Conservation (phyloP, 1,140 invertebrate species). For the Centruroides sculpturatus region DNA sequence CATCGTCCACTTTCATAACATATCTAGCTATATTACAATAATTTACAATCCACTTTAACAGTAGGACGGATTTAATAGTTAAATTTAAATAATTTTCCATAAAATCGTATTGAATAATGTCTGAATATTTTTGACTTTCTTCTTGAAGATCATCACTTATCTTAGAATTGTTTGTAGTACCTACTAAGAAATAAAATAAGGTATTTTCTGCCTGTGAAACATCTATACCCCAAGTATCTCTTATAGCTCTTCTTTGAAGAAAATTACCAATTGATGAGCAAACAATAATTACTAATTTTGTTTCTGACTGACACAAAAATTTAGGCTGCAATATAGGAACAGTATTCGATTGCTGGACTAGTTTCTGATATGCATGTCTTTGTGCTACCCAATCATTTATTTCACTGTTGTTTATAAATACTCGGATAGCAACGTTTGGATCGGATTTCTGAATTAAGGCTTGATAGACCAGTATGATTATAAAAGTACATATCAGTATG, state of each 20-base stretch:
- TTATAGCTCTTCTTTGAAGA: constrained; percentile 53
- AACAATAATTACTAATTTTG: constrained; percentile 27
- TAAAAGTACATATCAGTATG: too few relatives aligned
- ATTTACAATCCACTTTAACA: constrained; percentile 17
- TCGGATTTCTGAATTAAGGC: too few relatives aligned
- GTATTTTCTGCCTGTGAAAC: background rate
- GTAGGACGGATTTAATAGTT: constrained; percentile 14
- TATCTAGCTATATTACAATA: constrained; percentile 11
- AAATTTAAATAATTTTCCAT: constrained; percentile 14
- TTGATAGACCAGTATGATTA: too few relatives aligned
- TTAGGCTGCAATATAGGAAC: too few relatives aligned
- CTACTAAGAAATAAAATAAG: constrained; percentile 51
- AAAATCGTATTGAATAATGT: constrained; percentile 20
- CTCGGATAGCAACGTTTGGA: too few relatives aligned
- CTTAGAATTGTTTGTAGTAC: constrained; percentile 31
- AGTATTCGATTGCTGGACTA: too few relatives aligned
- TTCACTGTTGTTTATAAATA: too few relatives aligned
- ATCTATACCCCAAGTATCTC: constrained; percentile 45
- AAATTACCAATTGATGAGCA: constrained; percentile 61
- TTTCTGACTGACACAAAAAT: too few relatives aligned
- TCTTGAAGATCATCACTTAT: constrained; percentile 33
- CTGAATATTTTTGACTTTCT: constrained; percentile 8
- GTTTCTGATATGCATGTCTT: too few relatives aligned
- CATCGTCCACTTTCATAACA: constrained; percentile 18
- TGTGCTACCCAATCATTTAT: too few relatives aligned